Evolutionary conservation across 2,113 vertebrate species (phyloP), one percentile per base, ranked within the genome.

Genomic region (Varanus komodoensis): DNA sequence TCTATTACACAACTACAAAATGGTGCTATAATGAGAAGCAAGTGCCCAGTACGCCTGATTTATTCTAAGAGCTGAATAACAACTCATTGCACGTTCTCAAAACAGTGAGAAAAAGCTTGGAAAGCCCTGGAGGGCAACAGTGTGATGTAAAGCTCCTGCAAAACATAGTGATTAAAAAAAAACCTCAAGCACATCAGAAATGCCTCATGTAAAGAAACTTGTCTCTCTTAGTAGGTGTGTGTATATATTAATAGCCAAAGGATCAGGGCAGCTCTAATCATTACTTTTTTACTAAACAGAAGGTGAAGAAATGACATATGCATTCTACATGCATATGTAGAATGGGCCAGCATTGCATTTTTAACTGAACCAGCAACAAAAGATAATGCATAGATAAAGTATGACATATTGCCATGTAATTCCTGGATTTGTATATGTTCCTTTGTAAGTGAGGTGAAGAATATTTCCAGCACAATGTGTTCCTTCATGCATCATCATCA

Each of bases 231-330:
- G n/a, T n/a, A 64, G 29, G 61, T n/a, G 38, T 8, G 23, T 9
- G 0, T 14, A 38, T 27, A 71, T 32, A 0, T 0, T 1, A 0
- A 0, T 48, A 2, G 23, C 1, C 0, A 0, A 11, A 74, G 19
- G 25, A 90, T 52, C 67, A 34, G 14, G 0, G n/a, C 29, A 12
- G 48, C 29, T n/a, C 9, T 19, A n/a, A 34, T 2, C 52, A n/a
- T 8, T 57, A 6, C 27, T 81, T 54, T 32, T 27, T 12, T 23
- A 27, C 75, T 23, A 29, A 27, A 71, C 32, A 29, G 21, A 48
- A 1, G 68, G 52, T 87, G 44, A 50, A 52, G 3, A 7, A 52
- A n/a, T 64, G 75, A 29, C 0, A 57, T 80, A 57, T 50, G 3
- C n/a, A n/a, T n/a, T n/a, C n/a, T n/a, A n/a, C n/a, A n/a, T n/a